Evolutionary conservation across 2,888 invertebrate genomes (phyloP).

Genomic region (Quadroppia sp.): DNA sequence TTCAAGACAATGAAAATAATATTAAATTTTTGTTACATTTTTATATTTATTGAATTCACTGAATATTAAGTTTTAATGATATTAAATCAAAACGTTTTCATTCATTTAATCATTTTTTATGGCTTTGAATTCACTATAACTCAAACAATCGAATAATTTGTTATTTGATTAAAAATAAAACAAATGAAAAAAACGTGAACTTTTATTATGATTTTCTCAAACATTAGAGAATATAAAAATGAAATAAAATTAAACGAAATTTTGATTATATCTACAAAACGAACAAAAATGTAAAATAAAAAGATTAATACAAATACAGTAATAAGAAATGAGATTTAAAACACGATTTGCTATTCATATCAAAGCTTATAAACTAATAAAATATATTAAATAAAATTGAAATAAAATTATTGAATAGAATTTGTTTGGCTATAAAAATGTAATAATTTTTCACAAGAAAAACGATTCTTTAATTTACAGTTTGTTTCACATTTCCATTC

Average conservation of each 20-base stretch:
- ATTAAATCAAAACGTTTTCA: no score
- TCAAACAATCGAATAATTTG: no score
- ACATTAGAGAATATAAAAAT: not conserved
- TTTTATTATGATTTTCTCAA: slow-evolving; percentile 14
- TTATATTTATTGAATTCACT: no score
- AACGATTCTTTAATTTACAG: slow-evolving; percentile 19
- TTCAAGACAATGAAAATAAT: no score
- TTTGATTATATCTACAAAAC: slow-evolving; percentile 17
- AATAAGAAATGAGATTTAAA: no score
- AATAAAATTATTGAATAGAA: not conserved
- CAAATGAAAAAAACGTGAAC: not conserved
- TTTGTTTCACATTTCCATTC: slow-evolving; percentile 8
- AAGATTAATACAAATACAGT: not conserved
- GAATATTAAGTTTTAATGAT: no score
- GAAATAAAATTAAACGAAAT: slow-evolving; percentile 3
- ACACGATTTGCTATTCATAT: no score
- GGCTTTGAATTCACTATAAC: no score
- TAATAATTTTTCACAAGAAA: not conserved
- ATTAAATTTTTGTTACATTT: no score
- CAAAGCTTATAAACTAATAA: not conserved
- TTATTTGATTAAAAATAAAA: not conserved
- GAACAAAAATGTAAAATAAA: not conserved
- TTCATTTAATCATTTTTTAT: no score
- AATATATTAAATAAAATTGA: no score
- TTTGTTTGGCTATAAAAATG: slow-evolving; percentile 34